These are phyloP conservation scores for Saguinus midas DNA, from an alignment of 2,113 vertebrate genomes.

Conservation along the genomic window DNA sequence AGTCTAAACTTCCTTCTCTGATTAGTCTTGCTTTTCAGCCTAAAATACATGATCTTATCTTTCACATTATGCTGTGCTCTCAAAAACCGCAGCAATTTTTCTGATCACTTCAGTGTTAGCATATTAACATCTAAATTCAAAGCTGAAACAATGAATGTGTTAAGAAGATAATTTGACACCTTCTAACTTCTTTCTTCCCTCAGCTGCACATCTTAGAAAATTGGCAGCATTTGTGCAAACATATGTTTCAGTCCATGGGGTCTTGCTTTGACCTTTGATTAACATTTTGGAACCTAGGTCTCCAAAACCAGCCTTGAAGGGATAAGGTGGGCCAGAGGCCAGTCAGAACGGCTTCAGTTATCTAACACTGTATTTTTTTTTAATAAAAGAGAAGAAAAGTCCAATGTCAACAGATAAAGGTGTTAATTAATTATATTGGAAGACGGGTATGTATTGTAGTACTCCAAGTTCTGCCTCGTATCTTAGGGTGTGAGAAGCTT, in stretches of 20 bases:
- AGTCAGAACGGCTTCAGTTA: background rate
- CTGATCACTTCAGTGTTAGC: constrained; percentile 24
- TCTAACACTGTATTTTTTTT: background rate
- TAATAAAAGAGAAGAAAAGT: background rate
- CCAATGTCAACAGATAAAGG: background rate
- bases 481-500: background rate
- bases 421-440: background rate
- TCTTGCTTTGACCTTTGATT: constrained; percentile 58
- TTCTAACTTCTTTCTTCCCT: background rate
- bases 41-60: background rate
- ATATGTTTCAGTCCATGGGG: background rate
- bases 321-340: background rate
- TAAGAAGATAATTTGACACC: constrained; percentile 61
- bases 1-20: constrained; percentile 21
- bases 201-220: constrained; percentile 44
- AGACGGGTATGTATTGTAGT: background rate
- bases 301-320: background rate
- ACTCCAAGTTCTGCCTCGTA: background rate
- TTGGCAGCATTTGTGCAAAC: constrained; percentile 59
- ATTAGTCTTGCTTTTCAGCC: constrained; percentile 25
- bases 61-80: constrained; percentile 16
- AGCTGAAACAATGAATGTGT: constrained; percentile 51
- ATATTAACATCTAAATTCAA: constrained; percentile 59
- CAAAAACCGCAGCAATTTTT: constrained; percentile 37
- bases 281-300: background rate